Evolutionary conservation across 2,888 invertebrate species (phyloP).

Genomic region (Rhimphoctona megacephalus): DNA sequence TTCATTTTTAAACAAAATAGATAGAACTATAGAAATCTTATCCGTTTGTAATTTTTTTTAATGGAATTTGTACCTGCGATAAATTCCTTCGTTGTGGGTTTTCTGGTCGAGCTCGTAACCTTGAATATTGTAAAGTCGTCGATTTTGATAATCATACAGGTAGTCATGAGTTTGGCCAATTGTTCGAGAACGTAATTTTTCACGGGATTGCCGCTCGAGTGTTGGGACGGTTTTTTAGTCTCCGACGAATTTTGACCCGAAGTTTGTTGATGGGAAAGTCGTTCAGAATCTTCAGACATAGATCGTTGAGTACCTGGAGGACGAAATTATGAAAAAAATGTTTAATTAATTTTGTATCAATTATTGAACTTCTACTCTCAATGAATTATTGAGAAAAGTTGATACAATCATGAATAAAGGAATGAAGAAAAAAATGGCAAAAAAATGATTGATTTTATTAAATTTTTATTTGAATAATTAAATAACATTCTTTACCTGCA

Average conservation of each 20-base stretch:
- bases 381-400: too few species aligned
- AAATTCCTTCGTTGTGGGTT: constrained; percentile 92
- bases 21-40: not conserved
- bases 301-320: constrained; percentile 71
- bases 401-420: too few species aligned
- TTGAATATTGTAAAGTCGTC: constrained; percentile 96
- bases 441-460: not conserved
- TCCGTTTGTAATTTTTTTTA: not conserved
- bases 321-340: constrained; percentile 1
- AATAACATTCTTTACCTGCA: constrained; percentile 24
- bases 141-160: constrained; percentile 94
- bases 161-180: constrained; percentile 95
- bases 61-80: constrained; percentile 87
- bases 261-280: constrained; percentile 71
- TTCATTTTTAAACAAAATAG: not conserved
- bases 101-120: constrained; percentile 91
- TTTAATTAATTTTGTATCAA: not conserved
- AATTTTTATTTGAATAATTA: not conserved
- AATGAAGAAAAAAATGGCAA: not conserved
- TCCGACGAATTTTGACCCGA: constrained; percentile 76
- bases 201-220: constrained; percentile 86
- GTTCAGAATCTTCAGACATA: constrained; percentile 77
- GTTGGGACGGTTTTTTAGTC: constrained; percentile 77
- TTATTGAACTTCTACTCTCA: too few species aligned
- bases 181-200: constrained; percentile 90